Evolutionary conservation across 2,888 invertebrate genomes (phyloP).

Genomic region (Seladonia tumulorum): DNA sequence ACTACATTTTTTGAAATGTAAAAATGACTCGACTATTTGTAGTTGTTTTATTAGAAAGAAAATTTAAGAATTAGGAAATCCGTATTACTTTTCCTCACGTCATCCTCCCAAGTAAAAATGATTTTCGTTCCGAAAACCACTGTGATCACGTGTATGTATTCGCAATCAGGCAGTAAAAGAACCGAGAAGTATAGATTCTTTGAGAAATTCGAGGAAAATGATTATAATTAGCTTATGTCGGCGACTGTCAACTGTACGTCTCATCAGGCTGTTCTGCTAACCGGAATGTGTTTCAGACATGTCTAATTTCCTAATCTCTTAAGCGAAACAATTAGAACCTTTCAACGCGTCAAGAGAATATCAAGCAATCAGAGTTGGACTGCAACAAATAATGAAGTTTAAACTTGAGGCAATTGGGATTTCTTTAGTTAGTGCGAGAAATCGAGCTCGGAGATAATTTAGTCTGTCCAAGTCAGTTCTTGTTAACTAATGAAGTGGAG

Average conservation of each 20-base stretch:
- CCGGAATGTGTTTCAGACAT: not conserved
- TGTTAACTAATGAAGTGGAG: not conserved
- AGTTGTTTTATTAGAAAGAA: no score
- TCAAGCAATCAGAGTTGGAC: not conserved
- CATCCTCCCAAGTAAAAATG: no score
- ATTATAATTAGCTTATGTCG: not conserved
- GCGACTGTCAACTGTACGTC: not conserved
- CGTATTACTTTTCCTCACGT: no score
- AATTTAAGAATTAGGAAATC: no score
- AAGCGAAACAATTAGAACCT: not conserved
- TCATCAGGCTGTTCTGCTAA: not conserved
- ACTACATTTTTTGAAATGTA: no score
- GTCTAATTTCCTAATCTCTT: not conserved
- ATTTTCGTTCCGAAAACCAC: no score
- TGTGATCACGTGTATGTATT: no score
- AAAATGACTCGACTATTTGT: no score
- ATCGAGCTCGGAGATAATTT: not conserved
- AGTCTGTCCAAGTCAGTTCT: not conserved
- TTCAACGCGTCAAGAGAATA: not conserved
- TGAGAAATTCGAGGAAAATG: not conserved
- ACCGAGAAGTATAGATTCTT: not conserved
- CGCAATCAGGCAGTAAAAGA: not conserved
- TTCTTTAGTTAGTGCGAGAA: constrained; percentile 4
- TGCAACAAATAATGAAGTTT: not conserved
- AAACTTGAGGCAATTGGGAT: constrained; percentile 3